phyloP scores from a whole-genome alignment of 2,797 vertebrate species.

The Cynodonichthys magdalenae region DNA sequence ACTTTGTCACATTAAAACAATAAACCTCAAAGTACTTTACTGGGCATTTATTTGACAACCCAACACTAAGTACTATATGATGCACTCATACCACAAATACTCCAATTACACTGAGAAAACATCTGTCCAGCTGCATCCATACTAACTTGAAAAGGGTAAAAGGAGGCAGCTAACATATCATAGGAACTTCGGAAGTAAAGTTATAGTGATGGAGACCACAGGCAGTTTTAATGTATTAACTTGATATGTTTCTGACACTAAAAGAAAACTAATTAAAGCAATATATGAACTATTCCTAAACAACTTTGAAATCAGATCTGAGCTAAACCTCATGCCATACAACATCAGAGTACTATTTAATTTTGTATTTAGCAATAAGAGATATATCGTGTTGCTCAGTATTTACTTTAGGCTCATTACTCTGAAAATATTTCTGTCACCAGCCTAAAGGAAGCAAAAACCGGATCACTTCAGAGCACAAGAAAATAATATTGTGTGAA shows the following conservation, averaged over 20 bases:
- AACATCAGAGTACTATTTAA: neutral
- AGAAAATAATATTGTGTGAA: conserved; percentile 5
- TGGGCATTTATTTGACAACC: too few species aligned
- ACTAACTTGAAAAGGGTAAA: neutral
- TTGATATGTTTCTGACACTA: neutral
- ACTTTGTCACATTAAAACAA: too few species aligned
- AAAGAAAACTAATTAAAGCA: neutral
- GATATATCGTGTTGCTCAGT: neutral
- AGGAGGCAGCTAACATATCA: too few species aligned
- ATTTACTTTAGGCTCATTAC: neutral
- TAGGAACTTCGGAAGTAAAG: too few species aligned
- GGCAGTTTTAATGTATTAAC: neutral
- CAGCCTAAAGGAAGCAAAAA: neutral
- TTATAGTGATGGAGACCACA: neutral
- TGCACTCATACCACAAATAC: too few species aligned
- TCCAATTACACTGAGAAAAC: neutral
- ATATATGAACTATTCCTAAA: neutral
- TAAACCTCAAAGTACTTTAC: too few species aligned
- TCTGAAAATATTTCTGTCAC: too few species aligned
- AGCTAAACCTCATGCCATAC: neutral
- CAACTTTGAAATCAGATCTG: too few species aligned
- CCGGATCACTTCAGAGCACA: neutral
- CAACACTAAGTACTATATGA: too few species aligned
- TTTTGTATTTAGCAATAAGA: conserved; percentile 15
- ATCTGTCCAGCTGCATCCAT: neutral